Conservation (phyloP, 2,797 vertebrate genomes). For the Enteromius treurensis region DNA sequence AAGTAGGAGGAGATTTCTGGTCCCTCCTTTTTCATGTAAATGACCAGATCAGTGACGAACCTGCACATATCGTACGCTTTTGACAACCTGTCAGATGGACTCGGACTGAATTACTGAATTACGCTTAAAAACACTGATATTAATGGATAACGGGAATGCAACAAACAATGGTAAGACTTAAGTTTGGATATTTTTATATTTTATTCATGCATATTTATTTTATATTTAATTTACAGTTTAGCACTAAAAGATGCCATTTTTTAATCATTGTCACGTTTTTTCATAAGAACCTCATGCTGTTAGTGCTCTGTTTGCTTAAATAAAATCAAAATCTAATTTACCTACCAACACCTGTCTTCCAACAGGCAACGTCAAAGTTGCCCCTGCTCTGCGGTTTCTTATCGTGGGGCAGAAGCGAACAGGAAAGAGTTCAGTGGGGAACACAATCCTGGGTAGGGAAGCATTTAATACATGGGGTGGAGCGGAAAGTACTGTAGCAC, state of each 20-base stretch:
- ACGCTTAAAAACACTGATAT: background rate
- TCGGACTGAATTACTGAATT: background rate
- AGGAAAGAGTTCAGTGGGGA: constrained; percentile 65
- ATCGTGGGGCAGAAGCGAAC: constrained; percentile 61
- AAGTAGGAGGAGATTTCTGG: constrained; percentile 11
- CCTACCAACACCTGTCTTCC: constrained; percentile 15
- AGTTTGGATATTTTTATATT: background rate
- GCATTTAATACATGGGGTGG: constrained; percentile 66
- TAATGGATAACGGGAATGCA: constrained; percentile 12
- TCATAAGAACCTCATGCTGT: background rate
- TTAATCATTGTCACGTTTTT: background rate
- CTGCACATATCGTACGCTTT: background rate
- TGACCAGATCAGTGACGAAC: background rate
- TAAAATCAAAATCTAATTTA: background rate
- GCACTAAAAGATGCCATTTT: background rate
- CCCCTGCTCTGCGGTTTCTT: constrained; percentile 49
- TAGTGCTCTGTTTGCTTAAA: background rate
- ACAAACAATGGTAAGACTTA: constrained; percentile 18
- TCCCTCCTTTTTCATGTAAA: constrained; percentile 7
- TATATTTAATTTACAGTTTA: background rate
- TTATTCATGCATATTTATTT: background rate
- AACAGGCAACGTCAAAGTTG: constrained; percentile 8
- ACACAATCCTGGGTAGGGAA: constrained; percentile 61
- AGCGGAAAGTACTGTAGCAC: constrained; percentile 36
- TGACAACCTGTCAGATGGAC: constrained; percentile 12